Conservation (phyloP, 2,113 vertebrate genomes). For the Zosterops borbonicus region DNA sequence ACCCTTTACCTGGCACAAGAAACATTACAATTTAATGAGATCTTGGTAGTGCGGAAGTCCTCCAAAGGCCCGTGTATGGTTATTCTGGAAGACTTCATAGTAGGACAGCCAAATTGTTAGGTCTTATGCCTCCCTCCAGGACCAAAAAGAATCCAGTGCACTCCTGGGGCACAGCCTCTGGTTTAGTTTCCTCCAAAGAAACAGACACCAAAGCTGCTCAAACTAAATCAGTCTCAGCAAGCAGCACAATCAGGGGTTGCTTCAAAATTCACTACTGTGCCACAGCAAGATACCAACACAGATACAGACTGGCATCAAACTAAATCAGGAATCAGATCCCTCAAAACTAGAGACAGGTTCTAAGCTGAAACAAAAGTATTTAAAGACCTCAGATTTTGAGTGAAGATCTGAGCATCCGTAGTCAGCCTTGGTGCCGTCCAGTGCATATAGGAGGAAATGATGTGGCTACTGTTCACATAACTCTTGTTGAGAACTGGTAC, state of each 20-base stretch:
- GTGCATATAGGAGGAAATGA: background rate
- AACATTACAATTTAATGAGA: background rate
- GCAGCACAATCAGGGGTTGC: background rate
- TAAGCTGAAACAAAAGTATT: background rate
- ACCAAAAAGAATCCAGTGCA: background rate
- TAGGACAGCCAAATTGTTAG: background rate
- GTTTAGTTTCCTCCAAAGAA: background rate
- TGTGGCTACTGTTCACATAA: background rate
- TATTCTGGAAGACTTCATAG: background rate
- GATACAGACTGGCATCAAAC: background rate
- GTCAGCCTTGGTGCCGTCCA: background rate
- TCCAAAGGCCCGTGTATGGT: rapidly evolving
- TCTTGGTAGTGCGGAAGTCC: background rate
- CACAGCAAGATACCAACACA: background rate
- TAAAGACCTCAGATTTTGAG: background rate
- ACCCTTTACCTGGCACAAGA: background rate
- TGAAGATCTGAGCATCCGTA: background rate
- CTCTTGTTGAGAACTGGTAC: background rate
- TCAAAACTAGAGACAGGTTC: background rate
- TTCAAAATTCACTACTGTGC: background rate
- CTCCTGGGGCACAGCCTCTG: background rate
- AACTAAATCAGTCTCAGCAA: background rate
- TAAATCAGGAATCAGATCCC: background rate
- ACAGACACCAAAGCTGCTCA: background rate
- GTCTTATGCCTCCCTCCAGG: background rate